Base-by-base conservation (phyloP, 2,113 vertebrate species). In the Chaenocephalus aceratus region DNA sequence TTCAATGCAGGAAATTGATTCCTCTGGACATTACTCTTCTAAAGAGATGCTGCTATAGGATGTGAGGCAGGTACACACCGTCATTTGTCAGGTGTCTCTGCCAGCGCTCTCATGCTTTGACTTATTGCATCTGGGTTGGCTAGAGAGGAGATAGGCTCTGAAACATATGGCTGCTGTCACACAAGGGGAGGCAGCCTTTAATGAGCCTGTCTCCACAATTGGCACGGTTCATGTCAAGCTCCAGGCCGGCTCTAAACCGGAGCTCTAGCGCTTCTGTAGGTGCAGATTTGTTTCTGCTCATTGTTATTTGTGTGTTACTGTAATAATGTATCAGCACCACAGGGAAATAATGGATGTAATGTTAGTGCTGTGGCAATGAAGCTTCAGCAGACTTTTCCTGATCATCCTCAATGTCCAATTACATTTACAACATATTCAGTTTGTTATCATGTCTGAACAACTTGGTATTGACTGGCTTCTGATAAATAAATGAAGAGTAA, bases 1-100 rank as follows among this genome's bases (percentile, higher is more conserved):
- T 84, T 87, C 70, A 80, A 59, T 64, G 60, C 63, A 83, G 69
- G 88, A 93, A 89, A 95, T 93, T 90, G 86, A 92, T 94, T 92
- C 85, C 34, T 84, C 73, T 57, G 85, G 86, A 84, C 85, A 83
- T 84, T 69, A 63, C 23, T 86, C 79, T 77, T 80, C 56, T 34
- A 1, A 34, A 74, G 83, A 66, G 65, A 81, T 75, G 62, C 61
- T 16, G 64, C 70, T 16, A 30, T 30, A 7, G 41, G 61, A 88
- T 86, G 72, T 80, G 81, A 89, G 59, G 79, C 82, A 68, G 59
- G 75, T 56, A 78, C 68, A 56, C 77, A 15, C 78, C 45, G 36
- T 90, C 82, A 86, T 82, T 88, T 90, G 80, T 86, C 86, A 91
- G 65, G 51, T 54, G 79, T 86, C 86, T 78, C 36, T 13, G 2